These are phyloP conservation scores for Bradynema listronoti DNA, from an alignment of 1,140 invertebrate species.

Conservation along the genomic window DNA sequence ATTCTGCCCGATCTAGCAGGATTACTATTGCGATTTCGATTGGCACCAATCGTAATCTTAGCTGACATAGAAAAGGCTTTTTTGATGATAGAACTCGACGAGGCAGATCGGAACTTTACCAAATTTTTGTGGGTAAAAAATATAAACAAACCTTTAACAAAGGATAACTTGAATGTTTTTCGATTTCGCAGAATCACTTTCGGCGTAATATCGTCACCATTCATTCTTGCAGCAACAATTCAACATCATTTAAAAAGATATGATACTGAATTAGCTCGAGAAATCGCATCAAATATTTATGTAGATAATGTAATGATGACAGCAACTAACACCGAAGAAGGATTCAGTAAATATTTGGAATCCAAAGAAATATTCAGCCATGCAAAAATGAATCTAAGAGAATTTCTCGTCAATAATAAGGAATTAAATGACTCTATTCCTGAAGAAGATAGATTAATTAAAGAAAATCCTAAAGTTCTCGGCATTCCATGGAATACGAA, in stretches of 20 bases:
- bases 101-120: conserved; percentile 17
- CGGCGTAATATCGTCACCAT: conserved; percentile 27
- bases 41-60: neutral
- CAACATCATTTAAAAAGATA: conserved; percentile 15
- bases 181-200: conserved; percentile 30
- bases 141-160: conserved; percentile 6
- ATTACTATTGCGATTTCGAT: conserved; percentile 25
- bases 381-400: conserved; percentile 34
- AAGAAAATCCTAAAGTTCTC: conserved; percentile 18
- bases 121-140: conserved; percentile 39
- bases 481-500: conserved; percentile 29
- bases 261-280: neutral
- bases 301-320: conserved; percentile 30
- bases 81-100: conserved; percentile 20
- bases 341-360: neutral
- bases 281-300: conserved; percentile 24
- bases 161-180: conserved; percentile 11
- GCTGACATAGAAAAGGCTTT: conserved; percentile 42
- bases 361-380: conserved; percentile 15
- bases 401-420: conserved; percentile 23
- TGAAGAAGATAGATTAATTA: neutral
- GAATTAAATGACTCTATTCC: conserved; percentile 2
- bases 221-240: conserved; percentile 22
- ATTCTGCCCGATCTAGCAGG: conserved; percentile 30
- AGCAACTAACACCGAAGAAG: conserved; percentile 7